phyloP scores from a whole-genome alignment of 1,140 invertebrate genomes.

The Drosophila varians region DNA sequence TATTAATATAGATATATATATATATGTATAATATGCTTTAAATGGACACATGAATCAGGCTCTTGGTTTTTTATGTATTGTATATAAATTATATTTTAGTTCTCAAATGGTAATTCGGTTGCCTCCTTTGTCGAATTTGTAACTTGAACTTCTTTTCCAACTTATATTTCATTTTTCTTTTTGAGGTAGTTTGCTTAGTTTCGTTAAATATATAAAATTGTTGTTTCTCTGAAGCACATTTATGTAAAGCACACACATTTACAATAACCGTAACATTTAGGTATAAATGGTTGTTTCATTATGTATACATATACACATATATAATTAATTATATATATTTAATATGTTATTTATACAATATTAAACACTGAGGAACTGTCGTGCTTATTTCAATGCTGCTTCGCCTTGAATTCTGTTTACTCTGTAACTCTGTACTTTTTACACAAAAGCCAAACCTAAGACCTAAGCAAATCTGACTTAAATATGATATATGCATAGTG shows the following conservation, averaged over 20 bases:
- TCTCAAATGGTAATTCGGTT: slow-evolving; percentile 42
- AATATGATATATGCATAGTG: slow-evolving; percentile 36
- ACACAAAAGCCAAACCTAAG: slow-evolving; percentile 57
- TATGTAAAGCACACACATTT: slow-evolving; percentile 82
- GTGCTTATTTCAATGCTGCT: slow-evolving; percentile 75
- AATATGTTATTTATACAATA: slow-evolving; percentile 65
- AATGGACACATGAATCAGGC: slow-evolving; percentile 77
- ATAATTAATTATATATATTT: slow-evolving; percentile 37
- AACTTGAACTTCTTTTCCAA: slow-evolving; percentile 59
- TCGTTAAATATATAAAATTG: slow-evolving; percentile 50
- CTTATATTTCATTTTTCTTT: slow-evolving; percentile 8
- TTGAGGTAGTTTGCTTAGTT: slow-evolving; percentile 74
- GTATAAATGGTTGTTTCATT: slow-evolving; percentile 35
- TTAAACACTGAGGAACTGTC: slow-evolving; percentile 82
- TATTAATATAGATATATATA: slow-evolving; percentile 24
- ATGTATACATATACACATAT: slow-evolving; percentile 18
- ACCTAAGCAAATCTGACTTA: slow-evolving; percentile 57
- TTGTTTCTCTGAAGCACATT: slow-evolving; percentile 78
- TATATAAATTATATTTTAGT: slow-evolving; percentile 48
- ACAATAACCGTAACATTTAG: slow-evolving; percentile 69
- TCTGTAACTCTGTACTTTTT: slow-evolving; percentile 39
- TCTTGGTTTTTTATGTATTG: slow-evolving; percentile 57
- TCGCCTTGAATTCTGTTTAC: slow-evolving; percentile 50
- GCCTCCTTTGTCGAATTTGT: slow-evolving; percentile 57
- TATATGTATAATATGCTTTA: slow-evolving; percentile 41